Conservation (phyloP, 2,797 vertebrate genomes). For the Naso thynnoides region DNA sequence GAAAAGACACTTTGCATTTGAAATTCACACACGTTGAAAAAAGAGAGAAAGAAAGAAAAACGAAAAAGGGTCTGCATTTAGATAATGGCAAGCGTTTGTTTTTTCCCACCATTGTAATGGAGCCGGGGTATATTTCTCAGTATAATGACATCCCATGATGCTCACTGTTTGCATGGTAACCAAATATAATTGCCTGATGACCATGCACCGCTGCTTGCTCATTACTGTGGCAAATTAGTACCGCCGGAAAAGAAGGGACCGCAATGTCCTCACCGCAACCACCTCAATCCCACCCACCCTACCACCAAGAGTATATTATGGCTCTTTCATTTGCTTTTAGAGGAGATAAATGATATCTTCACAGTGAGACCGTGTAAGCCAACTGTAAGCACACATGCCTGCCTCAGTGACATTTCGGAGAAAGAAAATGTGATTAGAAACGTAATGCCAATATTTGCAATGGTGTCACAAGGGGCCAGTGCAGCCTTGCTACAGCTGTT, state of each 20-base stretch:
- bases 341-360: conserved; percentile 60
- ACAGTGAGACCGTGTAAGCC: conserved; percentile 31
- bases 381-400: conserved; percentile 55
- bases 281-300: conserved; percentile 30
- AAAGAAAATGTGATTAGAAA: conserved; percentile 73
- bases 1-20: conserved; percentile 31
- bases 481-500: conserved; percentile 62
- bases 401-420: conserved; percentile 70
- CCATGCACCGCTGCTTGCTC: conserved; percentile 82
- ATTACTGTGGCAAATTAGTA: conserved; percentile 84
- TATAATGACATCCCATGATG: conserved; percentile 83
- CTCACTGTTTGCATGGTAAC: conserved; percentile 84
- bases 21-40: conserved; percentile 38
- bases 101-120: conserved; percentile 45
- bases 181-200: conserved; percentile 86
- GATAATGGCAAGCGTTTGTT: conserved; percentile 63
- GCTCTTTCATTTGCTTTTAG: conserved; percentile 62
- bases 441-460: conserved; percentile 77
- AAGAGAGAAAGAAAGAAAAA: not conserved
- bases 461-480: conserved; percentile 66
- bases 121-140: conserved; percentile 69
- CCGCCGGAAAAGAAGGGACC: conserved; percentile 64
- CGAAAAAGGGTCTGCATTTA: conserved; percentile 29
- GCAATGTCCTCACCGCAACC: conserved; percentile 25
- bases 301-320: conserved; percentile 45